Evolutionary conservation across 2,113 vertebrate genomes (phyloP).

Genomic region (Rhombomys opimus): DNA sequence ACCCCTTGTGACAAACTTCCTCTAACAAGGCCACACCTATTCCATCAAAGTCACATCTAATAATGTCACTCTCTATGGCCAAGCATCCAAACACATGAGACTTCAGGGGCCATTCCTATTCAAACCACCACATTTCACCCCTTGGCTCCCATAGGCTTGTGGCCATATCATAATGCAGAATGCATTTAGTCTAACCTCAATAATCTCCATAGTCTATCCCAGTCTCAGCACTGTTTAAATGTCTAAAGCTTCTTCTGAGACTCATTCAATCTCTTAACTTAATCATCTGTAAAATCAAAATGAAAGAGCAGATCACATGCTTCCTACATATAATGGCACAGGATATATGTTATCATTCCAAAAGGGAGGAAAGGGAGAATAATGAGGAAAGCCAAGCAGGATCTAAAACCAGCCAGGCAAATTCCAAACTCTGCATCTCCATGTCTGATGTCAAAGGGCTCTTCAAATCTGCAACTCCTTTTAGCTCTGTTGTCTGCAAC

Average conservation of each 20-base stretch:
- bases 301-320: not conserved
- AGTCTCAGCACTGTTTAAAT: not conserved
- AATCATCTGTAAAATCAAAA: not conserved
- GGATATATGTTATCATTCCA: not conserved
- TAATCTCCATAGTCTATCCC: not conserved
- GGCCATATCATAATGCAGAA: not conserved
- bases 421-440: not conserved
- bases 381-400: not conserved
- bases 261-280: not conserved
- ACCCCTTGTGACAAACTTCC: not conserved
- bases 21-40: not conserved
- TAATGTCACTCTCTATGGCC: not conserved
- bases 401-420: not conserved
- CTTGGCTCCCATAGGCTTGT: not conserved
- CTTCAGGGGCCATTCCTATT: not conserved
- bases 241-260: not conserved
- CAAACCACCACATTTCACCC: not conserved
- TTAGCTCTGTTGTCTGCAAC: not conserved
- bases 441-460: not conserved
- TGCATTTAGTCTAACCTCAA: not conserved
- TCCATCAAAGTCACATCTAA: not conserved
- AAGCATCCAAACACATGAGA: not conserved
- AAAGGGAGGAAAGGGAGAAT: not conserved
- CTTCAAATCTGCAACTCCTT: not conserved
- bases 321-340: not conserved